Percentiles rank a stretch among this genome's conserved stretches.
phyloP scores from a whole-genome alignment of 2,888 invertebrate species.

The Azorinus chamasolen region DNA sequence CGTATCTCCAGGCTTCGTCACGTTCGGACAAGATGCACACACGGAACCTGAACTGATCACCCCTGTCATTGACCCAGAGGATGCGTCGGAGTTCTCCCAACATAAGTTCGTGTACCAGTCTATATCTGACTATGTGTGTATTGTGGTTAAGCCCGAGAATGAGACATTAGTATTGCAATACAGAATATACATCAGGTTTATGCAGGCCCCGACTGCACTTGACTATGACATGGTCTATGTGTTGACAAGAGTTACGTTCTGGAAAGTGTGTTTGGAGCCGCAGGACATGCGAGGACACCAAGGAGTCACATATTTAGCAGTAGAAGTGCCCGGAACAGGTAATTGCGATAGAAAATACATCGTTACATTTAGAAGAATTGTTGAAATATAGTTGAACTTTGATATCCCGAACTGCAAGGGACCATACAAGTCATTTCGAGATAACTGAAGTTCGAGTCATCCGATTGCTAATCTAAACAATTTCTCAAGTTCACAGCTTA shows the following conservation, averaged over 20 bases:
- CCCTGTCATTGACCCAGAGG: slow-evolving; percentile 54
- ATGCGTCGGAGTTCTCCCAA: slow-evolving; percentile 66
- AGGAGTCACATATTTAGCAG: slow-evolving; percentile 40
- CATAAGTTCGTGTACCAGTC: slow-evolving; percentile 65
- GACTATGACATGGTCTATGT: slow-evolving; percentile 31
- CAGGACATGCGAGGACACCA: slow-evolving; percentile 42
- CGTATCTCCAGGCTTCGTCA: slow-evolving; percentile 33
- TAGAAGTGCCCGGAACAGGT: slow-evolving; percentile 30
- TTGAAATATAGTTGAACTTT: too few relatives aligned
- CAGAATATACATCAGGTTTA: slow-evolving; percentile 29
- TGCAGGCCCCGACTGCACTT: slow-evolving; percentile 30
- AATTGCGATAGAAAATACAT: too few relatives aligned
- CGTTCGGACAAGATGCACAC: slow-evolving; percentile 37
- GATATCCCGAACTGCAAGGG: too few relatives aligned
- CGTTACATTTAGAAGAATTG: too few relatives aligned
- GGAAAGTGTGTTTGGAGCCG: slow-evolving; percentile 39
- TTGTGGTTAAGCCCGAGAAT: slow-evolving; percentile 33
- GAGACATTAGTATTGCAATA: slow-evolving; percentile 16
- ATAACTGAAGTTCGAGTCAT: too few relatives aligned
- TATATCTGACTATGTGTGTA: slow-evolving; percentile 54
- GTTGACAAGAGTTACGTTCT: slow-evolving; percentile 15
- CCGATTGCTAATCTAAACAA: too few relatives aligned
- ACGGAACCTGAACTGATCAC: slow-evolving; percentile 24
- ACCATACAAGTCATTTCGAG: too few relatives aligned
- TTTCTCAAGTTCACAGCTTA: too few relatives aligned